Evolutionary conservation across 2,797 vertebrate genomes (phyloP).

Genomic region (Argyrosomus regius): DNA sequence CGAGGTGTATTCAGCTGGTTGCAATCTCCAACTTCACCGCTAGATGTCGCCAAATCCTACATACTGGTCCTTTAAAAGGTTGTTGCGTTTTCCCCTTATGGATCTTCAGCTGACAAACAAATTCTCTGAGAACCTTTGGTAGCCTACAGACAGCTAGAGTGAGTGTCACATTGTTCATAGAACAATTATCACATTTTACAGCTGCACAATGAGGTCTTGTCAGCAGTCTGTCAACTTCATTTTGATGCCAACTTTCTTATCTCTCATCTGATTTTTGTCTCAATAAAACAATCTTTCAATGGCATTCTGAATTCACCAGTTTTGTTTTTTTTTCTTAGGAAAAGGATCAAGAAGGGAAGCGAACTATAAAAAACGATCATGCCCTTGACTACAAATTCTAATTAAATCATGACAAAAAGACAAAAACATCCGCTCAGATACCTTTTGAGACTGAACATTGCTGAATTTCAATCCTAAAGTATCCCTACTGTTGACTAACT

Average conservation of each 20-base stretch:
- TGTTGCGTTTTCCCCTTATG: background rate
- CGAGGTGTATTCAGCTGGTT: no score
- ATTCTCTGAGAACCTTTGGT: background rate
- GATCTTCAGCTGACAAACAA: background rate
- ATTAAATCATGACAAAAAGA: constrained; percentile 17
- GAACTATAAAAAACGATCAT: background rate
- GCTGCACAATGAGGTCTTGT: constrained; percentile 12
- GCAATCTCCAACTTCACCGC: no score
- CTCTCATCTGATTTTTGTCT: background rate
- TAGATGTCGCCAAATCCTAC: no score
- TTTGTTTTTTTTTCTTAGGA: background rate
- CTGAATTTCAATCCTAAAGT: constrained; percentile 29
- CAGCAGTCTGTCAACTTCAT: constrained; percentile 16
- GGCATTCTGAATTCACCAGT: background rate
- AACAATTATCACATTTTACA: constrained; percentile 24
- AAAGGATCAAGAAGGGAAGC: constrained; percentile 12
- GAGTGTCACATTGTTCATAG: background rate
- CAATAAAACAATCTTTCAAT: background rate
- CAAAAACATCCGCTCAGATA: background rate
- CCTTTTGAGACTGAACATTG: constrained; percentile 6
- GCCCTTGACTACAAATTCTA: background rate
- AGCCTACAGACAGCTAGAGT: background rate
- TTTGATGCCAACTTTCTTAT: constrained; percentile 13
- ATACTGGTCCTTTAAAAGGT: background rate
- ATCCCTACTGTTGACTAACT: constrained; percentile 26